phyloP scores from a whole-genome alignment of 2,888 invertebrate genomes.

The Tubulanus polymorphus region DNA sequence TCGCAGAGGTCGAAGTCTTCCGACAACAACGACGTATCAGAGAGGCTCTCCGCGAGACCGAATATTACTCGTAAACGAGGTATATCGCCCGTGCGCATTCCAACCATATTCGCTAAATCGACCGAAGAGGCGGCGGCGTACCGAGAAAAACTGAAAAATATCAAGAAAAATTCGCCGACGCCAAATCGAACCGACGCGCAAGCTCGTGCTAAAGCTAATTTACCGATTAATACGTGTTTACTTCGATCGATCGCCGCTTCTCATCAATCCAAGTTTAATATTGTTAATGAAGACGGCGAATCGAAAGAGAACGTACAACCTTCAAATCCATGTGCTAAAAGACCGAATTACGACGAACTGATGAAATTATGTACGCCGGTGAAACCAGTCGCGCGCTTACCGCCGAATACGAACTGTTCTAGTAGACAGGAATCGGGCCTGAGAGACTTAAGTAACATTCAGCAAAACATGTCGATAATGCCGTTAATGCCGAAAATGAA shows the following conservation, averaged over 20 bases:
- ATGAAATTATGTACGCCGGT: too few relatives aligned
- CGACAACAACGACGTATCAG: conserved; percentile 17
- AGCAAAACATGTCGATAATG: not conserved
- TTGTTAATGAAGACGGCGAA: too few relatives aligned
- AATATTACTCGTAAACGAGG: conserved; percentile 26
- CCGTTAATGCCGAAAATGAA: not conserved
- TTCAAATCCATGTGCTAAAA: too few relatives aligned
- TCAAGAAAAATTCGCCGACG: not conserved
- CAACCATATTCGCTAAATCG: conserved; percentile 32
- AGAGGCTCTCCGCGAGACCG: conserved; percentile 32
- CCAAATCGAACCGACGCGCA: not conserved
- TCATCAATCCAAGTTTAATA: too few relatives aligned
- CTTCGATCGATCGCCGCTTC: too few relatives aligned
- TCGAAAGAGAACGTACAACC: too few relatives aligned
- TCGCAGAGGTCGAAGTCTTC: not conserved
- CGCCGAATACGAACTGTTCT: not conserved
- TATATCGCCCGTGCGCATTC: conserved; percentile 38
- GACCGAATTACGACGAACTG: too few relatives aligned
- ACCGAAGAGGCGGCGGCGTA: conserved; percentile 21
- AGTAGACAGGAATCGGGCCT: not conserved
- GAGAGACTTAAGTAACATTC: not conserved
- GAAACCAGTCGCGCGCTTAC: not conserved
- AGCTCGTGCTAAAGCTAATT: not conserved
- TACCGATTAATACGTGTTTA: too few relatives aligned
- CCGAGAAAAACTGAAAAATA: conserved; percentile 16